A percentile compares a stretch with the other conserved stretches of the same genome.
These are phyloP conservation scores for Sebastes kiyomatsui DNA, from an alignment of 2,797 vertebrate species.

Conservation along the genomic window DNA sequence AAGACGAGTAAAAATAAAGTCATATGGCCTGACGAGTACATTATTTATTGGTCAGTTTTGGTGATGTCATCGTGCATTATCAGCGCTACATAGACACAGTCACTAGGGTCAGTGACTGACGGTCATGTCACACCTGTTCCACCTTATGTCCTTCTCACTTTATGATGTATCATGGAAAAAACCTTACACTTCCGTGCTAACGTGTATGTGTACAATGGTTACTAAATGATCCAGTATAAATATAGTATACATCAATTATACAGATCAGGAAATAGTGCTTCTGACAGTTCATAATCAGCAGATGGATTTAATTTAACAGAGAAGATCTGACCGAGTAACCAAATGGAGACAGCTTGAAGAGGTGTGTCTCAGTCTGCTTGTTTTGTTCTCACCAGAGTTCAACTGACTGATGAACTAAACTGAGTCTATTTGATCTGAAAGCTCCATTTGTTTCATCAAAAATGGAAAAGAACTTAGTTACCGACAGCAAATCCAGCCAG, in stretches of 20 bases:
- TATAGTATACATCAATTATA: background rate
- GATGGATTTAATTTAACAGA: too few relatives aligned
- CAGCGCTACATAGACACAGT: background rate
- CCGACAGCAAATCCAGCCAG: background rate
- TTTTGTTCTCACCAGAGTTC: too few relatives aligned
- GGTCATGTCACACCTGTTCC: background rate
- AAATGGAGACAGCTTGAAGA: too few relatives aligned
- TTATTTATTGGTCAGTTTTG: background rate
- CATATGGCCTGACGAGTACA: background rate
- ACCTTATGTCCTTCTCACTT: background rate
- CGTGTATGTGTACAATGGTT: background rate
- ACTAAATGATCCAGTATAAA: background rate
- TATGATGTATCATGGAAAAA: background rate
- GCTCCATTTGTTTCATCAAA: too few relatives aligned
- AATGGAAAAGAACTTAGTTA: too few relatives aligned
- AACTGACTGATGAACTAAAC: too few relatives aligned
- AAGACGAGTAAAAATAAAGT: background rate
- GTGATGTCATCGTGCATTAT: background rate
- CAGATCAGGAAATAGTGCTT: background rate
- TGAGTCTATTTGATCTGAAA: too few relatives aligned
- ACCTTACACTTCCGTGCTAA: background rate
- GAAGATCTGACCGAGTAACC: too few relatives aligned
- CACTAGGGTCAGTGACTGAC: background rate
- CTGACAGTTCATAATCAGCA: background rate
- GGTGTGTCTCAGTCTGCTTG: too few relatives aligned